Percentiles rank a stretch among this genome's conserved stretches.
These are phyloP conservation scores for Coenonympha glycerion DNA, from an alignment of 2,888 invertebrate genomes.

Conservation along the genomic window DNA sequence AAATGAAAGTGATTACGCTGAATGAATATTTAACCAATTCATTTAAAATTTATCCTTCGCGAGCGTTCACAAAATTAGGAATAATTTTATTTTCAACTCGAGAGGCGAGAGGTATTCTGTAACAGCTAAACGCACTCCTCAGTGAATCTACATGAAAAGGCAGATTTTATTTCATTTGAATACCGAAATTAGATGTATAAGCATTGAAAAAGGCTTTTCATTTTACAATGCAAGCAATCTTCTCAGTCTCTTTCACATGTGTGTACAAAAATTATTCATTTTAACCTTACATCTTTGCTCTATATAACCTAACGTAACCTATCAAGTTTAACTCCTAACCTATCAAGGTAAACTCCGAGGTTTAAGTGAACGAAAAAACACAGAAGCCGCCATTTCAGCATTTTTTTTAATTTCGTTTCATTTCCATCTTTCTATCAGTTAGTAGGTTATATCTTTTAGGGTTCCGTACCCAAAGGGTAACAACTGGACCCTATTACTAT, in stretches of 20 bases:
- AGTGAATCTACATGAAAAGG: constrained; percentile 18
- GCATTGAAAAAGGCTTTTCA: neutral
- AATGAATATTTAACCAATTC: constrained; percentile 21
- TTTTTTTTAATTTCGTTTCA: too few species aligned
- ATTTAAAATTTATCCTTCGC: constrained; percentile 21
- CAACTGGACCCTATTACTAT: too few species aligned
- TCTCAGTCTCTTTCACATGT: neutral
- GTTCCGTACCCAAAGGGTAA: neutral
- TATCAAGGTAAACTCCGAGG: too few species aligned
- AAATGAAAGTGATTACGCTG: constrained; percentile 14
- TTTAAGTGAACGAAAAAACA: too few species aligned
- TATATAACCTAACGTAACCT: too few species aligned
- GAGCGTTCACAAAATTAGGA: constrained; percentile 18
- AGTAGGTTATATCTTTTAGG: too few species aligned
- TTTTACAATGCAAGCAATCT: neutral
- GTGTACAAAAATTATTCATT: too few species aligned
- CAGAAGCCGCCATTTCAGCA: too few species aligned
- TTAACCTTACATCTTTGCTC: too few species aligned
- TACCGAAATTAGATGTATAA: constrained; percentile 15
- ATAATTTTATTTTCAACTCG: constrained; percentile 19
- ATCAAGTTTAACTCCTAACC: too few species aligned
- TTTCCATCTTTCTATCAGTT: too few species aligned
- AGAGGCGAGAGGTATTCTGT: constrained; percentile 3
- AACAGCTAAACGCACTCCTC: constrained; percentile 8
- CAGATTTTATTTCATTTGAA: constrained; percentile 23